phyloP scores from a whole-genome alignment of 2,888 invertebrate genomes.

The Drosophila borealis region DNA sequence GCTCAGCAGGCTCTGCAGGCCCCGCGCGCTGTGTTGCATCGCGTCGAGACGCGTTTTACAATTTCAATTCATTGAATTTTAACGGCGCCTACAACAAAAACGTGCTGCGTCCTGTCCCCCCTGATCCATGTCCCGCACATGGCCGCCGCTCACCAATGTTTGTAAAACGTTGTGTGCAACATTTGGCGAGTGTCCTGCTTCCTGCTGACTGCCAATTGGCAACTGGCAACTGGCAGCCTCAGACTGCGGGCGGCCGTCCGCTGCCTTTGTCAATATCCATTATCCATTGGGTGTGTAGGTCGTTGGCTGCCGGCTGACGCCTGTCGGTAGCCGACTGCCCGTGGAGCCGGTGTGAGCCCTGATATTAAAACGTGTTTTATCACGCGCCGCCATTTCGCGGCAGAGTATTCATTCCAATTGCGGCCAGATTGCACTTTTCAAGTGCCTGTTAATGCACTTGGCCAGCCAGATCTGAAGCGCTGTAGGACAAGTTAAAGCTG shows the following conservation, averaged over 20 bases:
- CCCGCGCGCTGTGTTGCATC: constrained; percentile 35
- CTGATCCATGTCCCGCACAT: constrained; percentile 1
- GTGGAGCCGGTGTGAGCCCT: constrained; percentile 21
- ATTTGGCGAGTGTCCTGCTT: constrained; percentile 51
- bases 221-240: constrained; percentile 33
- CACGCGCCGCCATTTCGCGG: constrained; percentile 79
- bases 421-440: constrained; percentile 78
- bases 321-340: constrained; percentile 23
- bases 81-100: constrained; percentile 71
- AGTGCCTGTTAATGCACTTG: constrained; percentile 76
- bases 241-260: constrained; percentile 22
- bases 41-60: constrained; percentile 68
- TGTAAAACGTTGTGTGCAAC: constrained; percentile 76
- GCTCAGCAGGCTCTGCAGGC: constrained; percentile 36
- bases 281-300: constrained; percentile 18
- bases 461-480: constrained; percentile 9
- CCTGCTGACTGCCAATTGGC: constrained; percentile 50
- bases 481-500: constrained; percentile 57
- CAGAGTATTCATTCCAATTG: constrained; percentile 78
- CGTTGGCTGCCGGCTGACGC: constrained; percentile 23
- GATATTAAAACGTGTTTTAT: constrained; percentile 81
- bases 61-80: constrained; percentile 82
- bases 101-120: constrained; percentile 12
- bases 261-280: constrained; percentile 16
- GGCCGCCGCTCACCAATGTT: constrained; percentile 61